Conservation (phyloP, 2,888 invertebrate species). For the Limnephilus rhombicus region DNA sequence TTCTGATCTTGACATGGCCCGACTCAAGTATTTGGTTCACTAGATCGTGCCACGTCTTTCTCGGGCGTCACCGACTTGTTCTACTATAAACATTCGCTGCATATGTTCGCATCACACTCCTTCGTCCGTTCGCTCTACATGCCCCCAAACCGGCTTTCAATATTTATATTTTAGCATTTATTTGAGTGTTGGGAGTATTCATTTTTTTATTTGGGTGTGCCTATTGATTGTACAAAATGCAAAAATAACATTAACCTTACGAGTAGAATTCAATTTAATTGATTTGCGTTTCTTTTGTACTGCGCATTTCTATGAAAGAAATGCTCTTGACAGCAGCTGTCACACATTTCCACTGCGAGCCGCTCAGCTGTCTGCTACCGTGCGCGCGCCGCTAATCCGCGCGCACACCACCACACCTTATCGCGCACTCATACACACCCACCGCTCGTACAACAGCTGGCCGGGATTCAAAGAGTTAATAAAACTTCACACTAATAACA, state of each 20-base stretch:
- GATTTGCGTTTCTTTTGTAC: slow-evolving; percentile 4
- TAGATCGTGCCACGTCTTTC: too few species aligned
- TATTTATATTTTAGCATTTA: not conserved
- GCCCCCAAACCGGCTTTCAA: too few species aligned
- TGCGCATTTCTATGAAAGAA: not conserved
- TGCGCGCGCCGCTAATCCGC: slow-evolving; percentile 57
- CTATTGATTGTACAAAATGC: not conserved
- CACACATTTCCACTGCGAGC: slow-evolving; percentile 35
- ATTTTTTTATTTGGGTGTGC: not conserved
- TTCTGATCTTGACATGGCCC: too few species aligned
- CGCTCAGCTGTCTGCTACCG: slow-evolving; percentile 59
- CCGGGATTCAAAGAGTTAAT: slow-evolving; percentile 28
- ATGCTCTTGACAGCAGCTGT: slow-evolving; percentile 36
- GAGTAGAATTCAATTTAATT: not conserved
- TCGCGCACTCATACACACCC: not conserved
- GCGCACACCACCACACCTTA: not conserved
- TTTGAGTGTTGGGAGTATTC: not conserved
- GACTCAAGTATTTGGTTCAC: too few species aligned
- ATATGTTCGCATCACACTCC: too few species aligned
- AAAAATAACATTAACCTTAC: not conserved
- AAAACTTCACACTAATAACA: not conserved
- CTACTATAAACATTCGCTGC: too few species aligned
- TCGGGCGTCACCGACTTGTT: too few species aligned
- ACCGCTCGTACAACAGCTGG: slow-evolving; percentile 35
- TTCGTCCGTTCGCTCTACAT: too few species aligned